Conservation (phyloP, 2,113 vertebrate genomes). For the Notothenia rossii region DNA sequence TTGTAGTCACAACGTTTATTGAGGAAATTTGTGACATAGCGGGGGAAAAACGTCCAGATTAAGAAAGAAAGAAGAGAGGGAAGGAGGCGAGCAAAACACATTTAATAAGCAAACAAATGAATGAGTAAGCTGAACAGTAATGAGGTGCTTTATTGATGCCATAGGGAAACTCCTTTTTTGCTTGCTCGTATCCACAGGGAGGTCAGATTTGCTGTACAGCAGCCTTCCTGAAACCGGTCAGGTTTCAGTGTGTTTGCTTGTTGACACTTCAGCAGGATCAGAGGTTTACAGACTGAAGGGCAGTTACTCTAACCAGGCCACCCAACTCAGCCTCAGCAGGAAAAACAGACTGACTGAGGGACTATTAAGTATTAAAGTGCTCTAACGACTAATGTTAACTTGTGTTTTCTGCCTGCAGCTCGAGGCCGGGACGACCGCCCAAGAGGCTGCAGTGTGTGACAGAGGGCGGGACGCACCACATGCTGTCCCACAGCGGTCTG, state of each 20-base stretch:
- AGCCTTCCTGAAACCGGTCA: slow-evolving; percentile 72
- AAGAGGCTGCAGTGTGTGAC: slow-evolving; percentile 98
- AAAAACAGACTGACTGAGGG: slow-evolving; percentile 32
- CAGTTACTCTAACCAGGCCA: slow-evolving; percentile 62
- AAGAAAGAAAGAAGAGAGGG: slow-evolving; percentile 39
- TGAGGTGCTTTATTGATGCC: slow-evolving; percentile 81
- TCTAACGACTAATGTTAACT: slow-evolving; percentile 58
- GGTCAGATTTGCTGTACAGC: slow-evolving; percentile 71
- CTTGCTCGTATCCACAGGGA: slow-evolving; percentile 78
- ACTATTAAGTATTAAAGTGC: slow-evolving; percentile 50
- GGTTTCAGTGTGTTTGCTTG: slow-evolving; percentile 75
- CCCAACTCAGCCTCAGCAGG: slow-evolving; percentile 72
- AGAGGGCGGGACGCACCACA: slow-evolving; percentile 91
- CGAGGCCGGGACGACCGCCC: slow-evolving; percentile 98
- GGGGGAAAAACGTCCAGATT: slow-evolving; percentile 43
- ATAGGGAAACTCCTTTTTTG: slow-evolving; percentile 76
- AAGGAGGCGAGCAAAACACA: slow-evolving; percentile 62
- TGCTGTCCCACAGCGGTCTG: slow-evolving; percentile 95
- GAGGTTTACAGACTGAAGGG: slow-evolving; percentile 71
- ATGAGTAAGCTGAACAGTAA: slow-evolving; percentile 79
- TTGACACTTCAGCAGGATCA: slow-evolving; percentile 72
- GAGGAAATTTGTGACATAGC: slow-evolving; percentile 55
- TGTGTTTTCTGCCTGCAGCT: slow-evolving; percentile 85
- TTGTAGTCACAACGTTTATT: slow-evolving; percentile 56
- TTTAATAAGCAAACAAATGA: slow-evolving; percentile 80